A percentile compares a stretch with the other conserved stretches of the same genome.
Conservation (phyloP, 2,797 vertebrate genomes). For the Merluccius polli region DNA sequence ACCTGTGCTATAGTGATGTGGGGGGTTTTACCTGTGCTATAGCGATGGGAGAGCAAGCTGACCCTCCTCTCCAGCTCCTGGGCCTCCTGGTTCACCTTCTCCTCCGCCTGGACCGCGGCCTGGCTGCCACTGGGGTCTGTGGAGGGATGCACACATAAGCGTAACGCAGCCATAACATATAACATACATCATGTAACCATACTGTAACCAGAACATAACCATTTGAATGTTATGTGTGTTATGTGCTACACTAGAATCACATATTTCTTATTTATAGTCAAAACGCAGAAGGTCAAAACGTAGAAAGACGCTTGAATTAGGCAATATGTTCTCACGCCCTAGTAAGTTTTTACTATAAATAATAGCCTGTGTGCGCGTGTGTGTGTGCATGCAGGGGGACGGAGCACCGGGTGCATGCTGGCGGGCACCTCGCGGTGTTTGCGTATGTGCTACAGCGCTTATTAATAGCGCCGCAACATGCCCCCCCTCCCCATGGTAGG, state of each 20-base stretch:
- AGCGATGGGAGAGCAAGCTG: slow-evolving; percentile 83
- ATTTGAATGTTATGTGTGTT: no score
- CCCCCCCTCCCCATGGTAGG: slow-evolving; percentile 37
- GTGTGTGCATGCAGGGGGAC: not conserved
- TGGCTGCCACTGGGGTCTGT: slow-evolving; percentile 74
- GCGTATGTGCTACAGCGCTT: slow-evolving; percentile 37
- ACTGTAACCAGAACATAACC: not conserved
- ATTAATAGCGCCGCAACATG: slow-evolving; percentile 58
- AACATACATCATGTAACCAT: no score
- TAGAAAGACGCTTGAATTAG: not conserved
- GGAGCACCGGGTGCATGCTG: slow-evolving; percentile 21
- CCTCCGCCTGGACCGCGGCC: slow-evolving; percentile 66
- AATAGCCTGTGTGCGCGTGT: not conserved
- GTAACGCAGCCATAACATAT: not conserved
- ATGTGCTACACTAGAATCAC: not conserved
- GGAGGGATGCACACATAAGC: not conserved
- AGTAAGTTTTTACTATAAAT: not conserved
- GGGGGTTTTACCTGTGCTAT: slow-evolving; percentile 79
- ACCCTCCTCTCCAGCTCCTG: slow-evolving; percentile 89
- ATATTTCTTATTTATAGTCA: not conserved
- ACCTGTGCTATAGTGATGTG: slow-evolving; percentile 84
- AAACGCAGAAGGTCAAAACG: not conserved
- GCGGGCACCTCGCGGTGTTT: slow-evolving; percentile 52
- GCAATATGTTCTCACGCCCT: not conserved
- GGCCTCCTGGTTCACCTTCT: slow-evolving; percentile 82